Conservation (phyloP, 1,140 invertebrate species). For the Trachymyrmex septentrionalis region DNA sequence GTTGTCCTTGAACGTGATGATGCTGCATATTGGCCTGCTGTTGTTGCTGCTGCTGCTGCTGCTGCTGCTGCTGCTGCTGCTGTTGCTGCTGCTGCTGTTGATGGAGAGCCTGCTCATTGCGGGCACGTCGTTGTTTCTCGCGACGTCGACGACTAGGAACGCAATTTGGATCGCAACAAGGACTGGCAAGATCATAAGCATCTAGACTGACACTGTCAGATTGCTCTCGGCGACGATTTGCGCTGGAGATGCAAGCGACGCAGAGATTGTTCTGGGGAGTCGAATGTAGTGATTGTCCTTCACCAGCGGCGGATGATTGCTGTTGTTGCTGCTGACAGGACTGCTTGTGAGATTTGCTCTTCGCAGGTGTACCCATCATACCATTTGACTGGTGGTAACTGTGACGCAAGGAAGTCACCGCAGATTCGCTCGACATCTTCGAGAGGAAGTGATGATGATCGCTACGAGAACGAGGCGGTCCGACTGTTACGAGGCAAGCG, state of each 20-base stretch:
- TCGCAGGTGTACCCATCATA: conserved; percentile 72
- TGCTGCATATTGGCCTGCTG: conserved; percentile 80
- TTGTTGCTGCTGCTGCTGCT: conserved; percentile 68
- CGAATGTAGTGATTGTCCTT: conserved; percentile 70
- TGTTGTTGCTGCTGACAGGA: conserved; percentile 79
- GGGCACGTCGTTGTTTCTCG: conserved; percentile 81
- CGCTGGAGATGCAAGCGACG: conserved; percentile 91
- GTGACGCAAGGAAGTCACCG: conserved; percentile 80
- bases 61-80: conserved; percentile 73
- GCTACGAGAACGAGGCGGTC: conserved; percentile 89
- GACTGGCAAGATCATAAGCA: conserved; percentile 93
- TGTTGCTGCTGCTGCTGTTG: conserved; percentile 72
- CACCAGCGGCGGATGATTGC: conserved; percentile 68
- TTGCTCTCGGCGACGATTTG: conserved; percentile 79
- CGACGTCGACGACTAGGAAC: conserved; percentile 91
- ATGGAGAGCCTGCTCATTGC: conserved; percentile 80
- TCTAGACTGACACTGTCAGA: conserved; percentile 92
- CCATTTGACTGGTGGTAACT: conserved; percentile 86
- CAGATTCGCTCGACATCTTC: conserved; percentile 87
- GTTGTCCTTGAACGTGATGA: conserved; percentile 72
- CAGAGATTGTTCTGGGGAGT: conserved; percentile 89
- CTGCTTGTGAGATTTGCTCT: conserved; percentile 79
- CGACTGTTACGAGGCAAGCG: conserved; percentile 90
- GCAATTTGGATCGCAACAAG: conserved; percentile 94
- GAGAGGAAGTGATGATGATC: conserved; percentile 90